Percentiles rank a stretch among this genome's conserved stretches.
These are phyloP conservation scores for Euspilapteryx auroguttella DNA, from an alignment of 2,888 invertebrate species.

Conservation along the genomic window DNA sequence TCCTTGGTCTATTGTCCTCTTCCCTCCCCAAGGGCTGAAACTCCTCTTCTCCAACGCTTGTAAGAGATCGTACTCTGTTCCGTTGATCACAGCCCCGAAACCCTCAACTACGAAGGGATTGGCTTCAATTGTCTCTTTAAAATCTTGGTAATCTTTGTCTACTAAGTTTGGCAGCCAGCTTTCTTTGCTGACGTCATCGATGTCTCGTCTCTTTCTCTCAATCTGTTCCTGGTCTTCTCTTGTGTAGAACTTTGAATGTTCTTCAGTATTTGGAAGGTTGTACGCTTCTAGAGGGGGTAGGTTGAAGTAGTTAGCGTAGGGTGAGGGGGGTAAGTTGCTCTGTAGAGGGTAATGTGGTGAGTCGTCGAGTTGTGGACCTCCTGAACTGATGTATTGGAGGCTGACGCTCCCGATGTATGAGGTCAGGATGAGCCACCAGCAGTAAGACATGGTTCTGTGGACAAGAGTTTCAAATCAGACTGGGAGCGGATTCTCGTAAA, in stretches of 20 bases:
- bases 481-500: neutral
- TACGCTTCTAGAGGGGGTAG: constrained; percentile 19
- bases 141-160: constrained; percentile 25
- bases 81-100: constrained; percentile 9
- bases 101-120: constrained; percentile 19
- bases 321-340: too few relatives aligned
- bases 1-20: constrained; percentile 25
- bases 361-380: neutral
- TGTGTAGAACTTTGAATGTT: constrained; percentile 13
- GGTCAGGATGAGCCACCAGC: constrained; percentile 30
- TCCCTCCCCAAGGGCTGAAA: constrained; percentile 52
- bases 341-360: too few relatives aligned
- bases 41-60: constrained; percentile 32
- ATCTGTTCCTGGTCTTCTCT: constrained; percentile 9
- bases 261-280: constrained; percentile 1
- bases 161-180: constrained; percentile 24
- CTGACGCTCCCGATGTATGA: constrained; percentile 36
- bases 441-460: constrained; percentile 42
- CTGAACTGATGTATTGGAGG: constrained; percentile 21
- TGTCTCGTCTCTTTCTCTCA: constrained; percentile 15
- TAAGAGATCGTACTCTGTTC: too few relatives aligned
- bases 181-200: constrained; percentile 14
- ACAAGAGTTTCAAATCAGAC: constrained; percentile 3
- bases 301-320: constrained; percentile 18
- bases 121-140: too few relatives aligned